Conservation (phyloP, 2,113 vertebrate species). For the Casuarius casuarius region DNA sequence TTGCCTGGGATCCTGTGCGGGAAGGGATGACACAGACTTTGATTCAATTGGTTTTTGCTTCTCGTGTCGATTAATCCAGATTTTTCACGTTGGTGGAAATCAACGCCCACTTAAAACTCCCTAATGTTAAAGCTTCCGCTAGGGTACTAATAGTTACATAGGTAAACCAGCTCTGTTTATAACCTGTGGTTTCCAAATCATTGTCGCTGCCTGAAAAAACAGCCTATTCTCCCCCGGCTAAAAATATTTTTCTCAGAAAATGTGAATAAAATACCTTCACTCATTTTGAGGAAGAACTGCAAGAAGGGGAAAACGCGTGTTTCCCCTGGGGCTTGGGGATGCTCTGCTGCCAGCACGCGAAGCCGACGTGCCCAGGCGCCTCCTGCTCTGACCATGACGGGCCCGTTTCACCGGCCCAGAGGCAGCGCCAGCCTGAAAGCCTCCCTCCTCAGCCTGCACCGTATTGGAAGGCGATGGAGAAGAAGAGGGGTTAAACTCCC, state of each 20-base stretch:
- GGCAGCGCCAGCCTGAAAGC: not conserved
- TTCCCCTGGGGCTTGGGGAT: not conserved
- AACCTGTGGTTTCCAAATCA: conserved; percentile 61
- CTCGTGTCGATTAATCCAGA: conserved; percentile 16
- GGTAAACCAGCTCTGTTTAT: conserved; percentile 42
- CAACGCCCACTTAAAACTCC: conserved; percentile 40
- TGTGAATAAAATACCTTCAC: not conserved
- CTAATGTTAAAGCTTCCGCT: conserved; percentile 39
- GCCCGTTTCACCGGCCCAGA: too few species aligned
- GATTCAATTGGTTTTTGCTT: conserved; percentile 31
- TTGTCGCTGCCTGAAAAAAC: conserved; percentile 22
- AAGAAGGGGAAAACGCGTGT: not conserved
- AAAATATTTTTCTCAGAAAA: conserved; percentile 15
- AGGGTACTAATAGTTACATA: conserved; percentile 38
- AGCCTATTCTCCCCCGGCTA: conserved; percentile 20
- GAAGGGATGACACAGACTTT: not conserved
- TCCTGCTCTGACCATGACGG: too few species aligned
- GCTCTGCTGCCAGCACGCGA: accelerated
- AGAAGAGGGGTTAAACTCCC: conserved; percentile 23
- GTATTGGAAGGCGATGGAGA: not conserved
- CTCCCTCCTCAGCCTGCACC: not conserved
- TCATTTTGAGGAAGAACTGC: not conserved
- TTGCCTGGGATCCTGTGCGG: not conserved
- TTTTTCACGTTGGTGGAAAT: conserved; percentile 35
- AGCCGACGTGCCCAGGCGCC: not conserved